Base-by-base conservation (phyloP, 2,113 vertebrate genomes). In the Procavia capensis region DNA sequence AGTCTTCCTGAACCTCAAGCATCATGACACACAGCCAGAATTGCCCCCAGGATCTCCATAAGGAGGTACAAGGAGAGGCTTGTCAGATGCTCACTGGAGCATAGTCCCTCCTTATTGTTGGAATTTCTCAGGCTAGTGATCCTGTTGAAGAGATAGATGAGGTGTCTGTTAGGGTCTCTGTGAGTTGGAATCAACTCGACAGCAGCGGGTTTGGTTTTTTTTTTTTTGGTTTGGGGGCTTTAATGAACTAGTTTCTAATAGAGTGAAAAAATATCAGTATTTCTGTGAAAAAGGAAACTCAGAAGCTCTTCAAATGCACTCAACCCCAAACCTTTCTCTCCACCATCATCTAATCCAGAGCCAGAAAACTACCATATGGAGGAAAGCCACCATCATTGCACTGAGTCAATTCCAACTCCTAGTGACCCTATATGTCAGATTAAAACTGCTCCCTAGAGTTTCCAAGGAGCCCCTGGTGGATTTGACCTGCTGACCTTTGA, bases 171-270 rank as follows among this genome's bases (percentile, higher is more conserved):
- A n/a, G n/a, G n/a, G n/a, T n/a, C n/a, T n/a, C n/a, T n/a, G n/a
- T n/a, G n/a, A n/a, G n/a, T n/a, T n/a, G n/a, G n/a, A n/a, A n/a
- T n/a, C n/a, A n/a, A n/a, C n/a, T n/a, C n/a, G n/a, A n/a, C n/a
- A n/a, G n/a, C n/a, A n/a, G n/a, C 34, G 75, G 43, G 25, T 31
- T n/a, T 54, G n/a, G 78, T 61, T 91, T 93, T 61, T 83, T 97
- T 74, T 91, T 91, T 19, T 31, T 88, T 81, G 54, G 79, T n/a
- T n/a, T n/a, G n/a, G n/a, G n/a, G n/a, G n/a, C 57, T 68, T 86
- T 54, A 75, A 41, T 24, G 27, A 41, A 39, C 54, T 24, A 22
- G 59, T 86, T 93, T 91, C 45, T 78, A 63, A 79, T 41, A 24
- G 78, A 83, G 74, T 74, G 24, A 78, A 59, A 85, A 96, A 74